These are phyloP conservation scores for Pterocles orientalis DNA, from an alignment of 2,113 vertebrate species.

Conservation along the genomic window DNA sequence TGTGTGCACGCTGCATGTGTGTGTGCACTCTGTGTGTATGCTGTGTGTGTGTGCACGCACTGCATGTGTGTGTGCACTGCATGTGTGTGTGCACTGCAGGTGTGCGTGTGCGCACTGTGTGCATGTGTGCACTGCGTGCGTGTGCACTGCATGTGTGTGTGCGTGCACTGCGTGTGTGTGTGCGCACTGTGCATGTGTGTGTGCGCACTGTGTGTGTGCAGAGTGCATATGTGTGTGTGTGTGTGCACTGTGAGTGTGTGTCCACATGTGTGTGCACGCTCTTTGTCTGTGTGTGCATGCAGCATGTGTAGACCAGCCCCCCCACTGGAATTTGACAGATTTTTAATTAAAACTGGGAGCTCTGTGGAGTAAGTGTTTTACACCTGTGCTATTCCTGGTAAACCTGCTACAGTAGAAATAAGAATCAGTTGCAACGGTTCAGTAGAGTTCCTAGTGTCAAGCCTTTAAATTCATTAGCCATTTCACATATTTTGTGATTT, in stretches of 20 bases:
- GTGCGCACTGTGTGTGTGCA: background rate
- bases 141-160: background rate
- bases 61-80: background rate
- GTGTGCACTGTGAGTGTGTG: background rate
- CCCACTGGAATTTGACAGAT: accelerated
- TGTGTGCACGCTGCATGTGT: background rate
- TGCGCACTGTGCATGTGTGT: no score
- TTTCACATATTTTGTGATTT: conserved; percentile 6
- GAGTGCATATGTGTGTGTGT: no score
- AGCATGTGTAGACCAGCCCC: background rate
- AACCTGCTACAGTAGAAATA: background rate
- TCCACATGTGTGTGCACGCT: background rate
- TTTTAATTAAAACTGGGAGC: background rate
- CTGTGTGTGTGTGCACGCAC: no score
- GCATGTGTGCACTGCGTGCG: background rate
- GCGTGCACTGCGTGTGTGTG: background rate
- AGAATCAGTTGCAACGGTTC: background rate
- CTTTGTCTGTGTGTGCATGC: background rate
- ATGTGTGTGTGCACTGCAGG: background rate
- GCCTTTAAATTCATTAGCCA: background rate
- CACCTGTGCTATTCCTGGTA: background rate
- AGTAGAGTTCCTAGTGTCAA: background rate
- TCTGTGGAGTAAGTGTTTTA: background rate
- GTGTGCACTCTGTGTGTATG: no score
- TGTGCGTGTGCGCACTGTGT: no score